These are phyloP conservation scores for Pheosia gnoma DNA, from an alignment of 2,888 invertebrate genomes.

Conservation along the genomic window DNA sequence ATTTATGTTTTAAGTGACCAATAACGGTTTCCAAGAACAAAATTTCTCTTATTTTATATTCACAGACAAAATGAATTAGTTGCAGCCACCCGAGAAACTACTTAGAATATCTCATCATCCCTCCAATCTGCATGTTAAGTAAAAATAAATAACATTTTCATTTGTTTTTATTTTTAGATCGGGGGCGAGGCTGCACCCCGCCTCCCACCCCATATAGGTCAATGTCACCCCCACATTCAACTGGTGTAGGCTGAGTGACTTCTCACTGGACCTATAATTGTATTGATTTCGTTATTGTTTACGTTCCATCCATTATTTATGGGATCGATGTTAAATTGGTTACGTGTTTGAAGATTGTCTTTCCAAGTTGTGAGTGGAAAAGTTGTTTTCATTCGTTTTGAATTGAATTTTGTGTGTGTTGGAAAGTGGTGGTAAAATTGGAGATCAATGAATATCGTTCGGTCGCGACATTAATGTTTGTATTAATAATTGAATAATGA, in stretches of 20 bases:
- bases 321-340: background rate
- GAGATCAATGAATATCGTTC: too few relatives aligned
- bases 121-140: slow-evolving; percentile 51
- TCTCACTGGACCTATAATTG: slow-evolving; percentile 43
- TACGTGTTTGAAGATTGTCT: background rate
- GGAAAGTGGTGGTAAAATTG: too few relatives aligned
- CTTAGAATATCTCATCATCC: slow-evolving; percentile 26
- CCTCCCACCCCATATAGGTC: slow-evolving; percentile 53
- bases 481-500: too few relatives aligned
- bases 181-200: slow-evolving; percentile 23
- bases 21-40: too few relatives aligned
- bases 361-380: background rate
- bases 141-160: slow-evolving; percentile 47
- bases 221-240: slow-evolving; percentile 66
- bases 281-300: slow-evolving; percentile 30
- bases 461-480: too few relatives aligned
- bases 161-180: slow-evolving; percentile 49
- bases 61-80: slow-evolving; percentile 13
- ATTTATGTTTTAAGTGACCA: too few relatives aligned
- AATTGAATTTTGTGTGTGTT: background rate
- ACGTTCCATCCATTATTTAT: background rate
- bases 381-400: background rate
- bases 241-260: slow-evolving; percentile 46
- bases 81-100: background rate
- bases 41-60: too few relatives aligned